phyloP scores from a whole-genome alignment of 2,113 vertebrate species.

The Thalassoma bifasciatum region DNA sequence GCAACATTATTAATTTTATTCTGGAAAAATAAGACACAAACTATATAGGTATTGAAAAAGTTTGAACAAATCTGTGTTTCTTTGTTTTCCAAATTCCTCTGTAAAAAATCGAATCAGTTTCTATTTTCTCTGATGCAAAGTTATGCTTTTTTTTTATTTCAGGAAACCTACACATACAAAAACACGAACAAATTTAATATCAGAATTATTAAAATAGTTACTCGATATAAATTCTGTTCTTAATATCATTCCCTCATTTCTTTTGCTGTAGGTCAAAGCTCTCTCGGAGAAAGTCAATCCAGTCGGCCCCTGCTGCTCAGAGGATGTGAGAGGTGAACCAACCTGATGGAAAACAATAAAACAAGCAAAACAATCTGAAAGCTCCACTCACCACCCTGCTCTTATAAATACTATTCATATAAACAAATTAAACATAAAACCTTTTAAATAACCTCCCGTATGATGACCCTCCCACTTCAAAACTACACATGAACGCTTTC shows the following conservation, averaged over 20 bases:
- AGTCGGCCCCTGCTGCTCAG: conserved; percentile 83
- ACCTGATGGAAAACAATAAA: conserved; percentile 41
- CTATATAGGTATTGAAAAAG: too few relatives aligned
- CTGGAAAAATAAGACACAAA: too few relatives aligned
- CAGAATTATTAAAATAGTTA: neutral
- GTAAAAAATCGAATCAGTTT: too few relatives aligned
- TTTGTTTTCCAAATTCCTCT: too few relatives aligned
- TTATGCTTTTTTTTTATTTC: too few relatives aligned
- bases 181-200: neutral
- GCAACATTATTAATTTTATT: too few relatives aligned
- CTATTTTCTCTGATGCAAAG: too few relatives aligned
- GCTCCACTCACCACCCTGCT: conserved; percentile 50
- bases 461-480: conserved; percentile 32
- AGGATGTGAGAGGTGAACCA: conserved; percentile 88
- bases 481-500: conserved; percentile 30
- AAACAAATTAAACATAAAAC: conserved; percentile 55
- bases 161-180: neutral
- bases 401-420: conserved; percentile 54
- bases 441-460: conserved; percentile 54
- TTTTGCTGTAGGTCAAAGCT: conserved; percentile 90
- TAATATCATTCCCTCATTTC: neutral
- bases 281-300: conserved; percentile 93
- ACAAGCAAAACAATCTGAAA: conserved; percentile 65
- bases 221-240: neutral
- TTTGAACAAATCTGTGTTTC: too few relatives aligned